These are phyloP conservation scores for Cardiocondyla obscurior DNA, from an alignment of 1,140 invertebrate genomes.

Conservation along the genomic window DNA sequence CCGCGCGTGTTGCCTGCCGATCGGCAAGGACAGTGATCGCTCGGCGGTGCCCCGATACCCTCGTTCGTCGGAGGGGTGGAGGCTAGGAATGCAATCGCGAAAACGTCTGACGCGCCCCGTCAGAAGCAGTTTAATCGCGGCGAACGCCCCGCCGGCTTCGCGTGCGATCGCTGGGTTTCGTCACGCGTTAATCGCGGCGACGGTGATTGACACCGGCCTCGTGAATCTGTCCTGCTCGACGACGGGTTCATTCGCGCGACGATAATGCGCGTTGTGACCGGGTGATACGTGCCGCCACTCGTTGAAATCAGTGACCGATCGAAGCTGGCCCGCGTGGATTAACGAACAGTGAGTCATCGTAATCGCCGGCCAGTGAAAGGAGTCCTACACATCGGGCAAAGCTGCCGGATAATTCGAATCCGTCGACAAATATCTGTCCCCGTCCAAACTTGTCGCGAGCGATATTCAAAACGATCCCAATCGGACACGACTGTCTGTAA, in stretches of 20 bases:
- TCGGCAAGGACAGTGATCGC: not conserved
- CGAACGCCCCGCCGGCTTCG: not conserved
- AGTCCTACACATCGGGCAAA: not conserved
- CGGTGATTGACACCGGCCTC: not conserved
- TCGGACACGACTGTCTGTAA: not conserved
- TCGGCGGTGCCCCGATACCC: not conserved
- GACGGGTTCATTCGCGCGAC: not conserved
- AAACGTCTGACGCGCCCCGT: conserved; percentile 6
- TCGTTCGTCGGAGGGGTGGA: not conserved
- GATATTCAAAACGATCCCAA: not conserved
- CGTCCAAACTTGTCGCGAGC: not conserved
- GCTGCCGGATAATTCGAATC: not conserved
- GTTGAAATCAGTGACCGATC: conserved; percentile 17
- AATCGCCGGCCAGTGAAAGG: conserved; percentile 41
- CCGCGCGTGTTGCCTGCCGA: conserved; percentile 14
- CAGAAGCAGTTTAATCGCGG: conserved; percentile 2
- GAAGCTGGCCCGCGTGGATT: conserved; percentile 36
- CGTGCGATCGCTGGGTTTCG: not conserved
- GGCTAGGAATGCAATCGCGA: conserved; percentile 9
- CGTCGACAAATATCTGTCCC: not conserved
- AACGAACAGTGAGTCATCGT: conserved; percentile 46
- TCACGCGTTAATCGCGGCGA: conserved; percentile 21
- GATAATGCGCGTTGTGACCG: conserved; percentile 20
- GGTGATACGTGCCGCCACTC: not conserved
- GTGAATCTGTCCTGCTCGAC: not conserved